Evolutionary conservation across 1,140 invertebrate species (phyloP), one percentile per base, ranked within the genome.

Genomic region (Pararge aegeria): DNA sequence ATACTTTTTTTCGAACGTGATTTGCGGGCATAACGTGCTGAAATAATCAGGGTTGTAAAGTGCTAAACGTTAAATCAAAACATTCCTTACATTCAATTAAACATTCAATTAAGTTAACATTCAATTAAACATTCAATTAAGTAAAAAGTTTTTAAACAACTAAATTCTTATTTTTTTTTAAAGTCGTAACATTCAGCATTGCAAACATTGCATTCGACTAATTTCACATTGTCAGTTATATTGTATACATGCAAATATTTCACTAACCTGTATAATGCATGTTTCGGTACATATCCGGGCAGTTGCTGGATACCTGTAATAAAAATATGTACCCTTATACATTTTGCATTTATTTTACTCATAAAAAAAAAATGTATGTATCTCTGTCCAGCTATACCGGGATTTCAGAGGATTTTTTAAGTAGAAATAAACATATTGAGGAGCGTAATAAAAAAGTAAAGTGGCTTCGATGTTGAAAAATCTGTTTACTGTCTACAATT

Each of bases 281-380:
- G 53, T 89, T 89, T n/a, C 84, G 71, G 55, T 89, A 89, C 87
- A 89, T 89, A 30, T 89, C 84, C 0, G 86, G 86, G 55, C 87
- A 89, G 53, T 89, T 87, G 73, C 74, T 85, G 5, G 83, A 80
- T 10, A 79, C 75, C 87, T 89, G 78, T 5, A 71, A 79, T 52
- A 66, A 65, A 70, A 56, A 52, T 18, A 27, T 12, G 21, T 30
- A 30, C 10, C 10, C 10, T 30, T 7, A 27, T 27, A 27, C 24
- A 27, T 27, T 27, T n/a, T n/a, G n/a, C n/a, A n/a, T n/a, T n/a
- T n/a, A n/a, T n/a, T n/a, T n/a, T n/a, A n/a, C n/a, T n/a, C n/a
- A n/a, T n/a, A n/a, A n/a, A n/a, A n/a, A n/a, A n/a, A n/a, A n/a
- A n/a, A n/a, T n/a, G n/a, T n/a, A n/a, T n/a, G n/a, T n/a, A n/a